These are phyloP conservation scores for Ischnus inquisitorius DNA, from an alignment of 2,888 invertebrate species.

Conservation along the genomic window DNA sequence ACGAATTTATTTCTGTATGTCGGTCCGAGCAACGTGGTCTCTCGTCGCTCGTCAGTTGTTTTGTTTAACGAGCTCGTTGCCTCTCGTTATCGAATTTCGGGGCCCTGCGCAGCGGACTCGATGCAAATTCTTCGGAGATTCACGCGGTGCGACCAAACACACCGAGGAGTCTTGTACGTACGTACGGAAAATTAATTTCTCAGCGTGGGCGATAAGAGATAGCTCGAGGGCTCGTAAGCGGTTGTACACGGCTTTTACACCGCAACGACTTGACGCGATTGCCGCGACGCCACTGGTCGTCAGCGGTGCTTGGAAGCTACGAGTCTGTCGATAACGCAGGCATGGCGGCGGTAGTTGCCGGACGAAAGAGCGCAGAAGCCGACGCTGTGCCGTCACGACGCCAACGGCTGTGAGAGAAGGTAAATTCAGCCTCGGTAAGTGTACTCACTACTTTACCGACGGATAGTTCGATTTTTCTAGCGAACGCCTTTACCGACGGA, in stretches of 20 bases:
- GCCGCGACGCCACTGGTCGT: constrained; percentile 9
- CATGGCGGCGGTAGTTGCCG: background rate
- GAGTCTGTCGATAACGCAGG: background rate
- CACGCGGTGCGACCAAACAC: constrained; percentile 25
- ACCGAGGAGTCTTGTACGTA: background rate
- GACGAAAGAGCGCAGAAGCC: background rate
- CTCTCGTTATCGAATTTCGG: background rate
- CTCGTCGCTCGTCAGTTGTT: background rate
- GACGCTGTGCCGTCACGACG: background rate
- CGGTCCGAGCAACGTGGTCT: constrained; percentile 18
- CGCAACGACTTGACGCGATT: constrained; percentile 38
- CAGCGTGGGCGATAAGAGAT: background rate
- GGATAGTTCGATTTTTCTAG: background rate
- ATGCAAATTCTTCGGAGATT: background rate
- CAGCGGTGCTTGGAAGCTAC: background rate
- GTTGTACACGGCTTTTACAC: constrained; percentile 33
- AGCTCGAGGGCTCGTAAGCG: background rate
- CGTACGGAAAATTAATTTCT: background rate
- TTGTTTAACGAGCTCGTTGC: background rate
- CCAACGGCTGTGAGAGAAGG: background rate
- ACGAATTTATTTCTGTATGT: background rate
- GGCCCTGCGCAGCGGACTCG: background rate
- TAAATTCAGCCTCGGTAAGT: background rate
- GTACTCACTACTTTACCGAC: background rate
- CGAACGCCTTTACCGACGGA: background rate